Percentiles rank a stretch among this genome's conserved stretches.
Conservation (phyloP, 2,113 vertebrate species). For the Bolborhynchus lineola region DNA sequence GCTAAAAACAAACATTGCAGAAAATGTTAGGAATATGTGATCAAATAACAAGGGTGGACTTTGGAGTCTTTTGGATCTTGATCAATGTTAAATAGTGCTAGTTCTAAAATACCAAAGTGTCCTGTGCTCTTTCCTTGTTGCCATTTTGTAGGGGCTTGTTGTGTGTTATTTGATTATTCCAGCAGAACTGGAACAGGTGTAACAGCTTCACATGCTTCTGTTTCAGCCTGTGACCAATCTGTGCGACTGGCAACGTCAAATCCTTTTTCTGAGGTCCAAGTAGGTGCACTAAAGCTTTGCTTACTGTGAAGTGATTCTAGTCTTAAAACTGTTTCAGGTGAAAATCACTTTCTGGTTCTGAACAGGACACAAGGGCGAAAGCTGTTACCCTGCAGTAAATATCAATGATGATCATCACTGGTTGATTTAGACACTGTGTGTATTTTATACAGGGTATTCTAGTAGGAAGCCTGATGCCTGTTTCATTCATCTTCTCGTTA, state of each 20-base stretch:
- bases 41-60: neutral
- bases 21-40: slow-evolving; percentile 28
- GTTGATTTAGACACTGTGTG: neutral
- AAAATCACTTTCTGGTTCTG: slow-evolving; percentile 13
- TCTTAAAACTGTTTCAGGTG: slow-evolving; percentile 16
- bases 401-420: neutral
- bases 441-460: neutral
- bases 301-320: slow-evolving; percentile 9
- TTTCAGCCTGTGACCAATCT: neutral
- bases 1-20: neutral
- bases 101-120: slow-evolving; percentile 61
- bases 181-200: neutral
- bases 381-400: neutral
- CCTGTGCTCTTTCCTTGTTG: slow-evolving; percentile 29
- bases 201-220: neutral
- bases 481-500: neutral
- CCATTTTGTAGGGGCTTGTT: slow-evolving; percentile 17
- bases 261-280: slow-evolving; percentile 10
- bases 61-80: neutral
- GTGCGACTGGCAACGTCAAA: neutral
- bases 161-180: slow-evolving; percentile 12
- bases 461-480: neutral
- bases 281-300: slow-evolving; percentile 24
- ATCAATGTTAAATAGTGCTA: slow-evolving; percentile 13
- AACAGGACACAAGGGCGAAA: neutral